Conservation (phyloP, 2,888 invertebrate genomes). For the Clepsis dumicolana region DNA sequence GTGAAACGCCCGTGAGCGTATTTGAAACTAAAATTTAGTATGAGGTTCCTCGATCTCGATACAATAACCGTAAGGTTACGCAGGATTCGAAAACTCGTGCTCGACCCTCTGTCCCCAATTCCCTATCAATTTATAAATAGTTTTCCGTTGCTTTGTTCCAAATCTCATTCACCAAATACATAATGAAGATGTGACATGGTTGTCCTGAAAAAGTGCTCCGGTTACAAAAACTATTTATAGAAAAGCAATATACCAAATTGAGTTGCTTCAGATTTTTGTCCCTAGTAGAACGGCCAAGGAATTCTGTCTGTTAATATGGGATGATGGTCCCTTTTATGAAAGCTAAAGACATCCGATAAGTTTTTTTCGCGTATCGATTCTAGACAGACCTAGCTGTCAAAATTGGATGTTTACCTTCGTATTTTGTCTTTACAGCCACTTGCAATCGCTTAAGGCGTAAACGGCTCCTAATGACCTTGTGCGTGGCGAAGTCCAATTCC, state of each 20-base stretch:
- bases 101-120: no score
- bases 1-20: no score
- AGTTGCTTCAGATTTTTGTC: slow-evolving; percentile 7
- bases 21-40: no score
- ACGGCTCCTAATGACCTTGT: no score
- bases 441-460: no score
- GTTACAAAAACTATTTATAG: slow-evolving; percentile 22
- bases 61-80: no score
- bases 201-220: background rate
- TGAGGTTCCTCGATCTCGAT: no score
- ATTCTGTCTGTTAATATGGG: slow-evolving; percentile 1
- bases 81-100: no score
- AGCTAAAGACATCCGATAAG: background rate
- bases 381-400: no score
- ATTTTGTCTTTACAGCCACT: no score
- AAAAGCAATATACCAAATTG: slow-evolving; percentile 32
- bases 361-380: background rate
- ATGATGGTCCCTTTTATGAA: background rate
- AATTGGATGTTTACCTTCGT: no score
- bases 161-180: background rate
- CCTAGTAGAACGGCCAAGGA: background rate
- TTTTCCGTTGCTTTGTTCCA: background rate
- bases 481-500: no score
- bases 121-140: background rate
- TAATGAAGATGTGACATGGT: background rate